Evolutionary conservation across 1,140 invertebrate species (phyloP), one percentile per base, ranked within the genome.

Genomic region (Drosophila melanica): DNA sequence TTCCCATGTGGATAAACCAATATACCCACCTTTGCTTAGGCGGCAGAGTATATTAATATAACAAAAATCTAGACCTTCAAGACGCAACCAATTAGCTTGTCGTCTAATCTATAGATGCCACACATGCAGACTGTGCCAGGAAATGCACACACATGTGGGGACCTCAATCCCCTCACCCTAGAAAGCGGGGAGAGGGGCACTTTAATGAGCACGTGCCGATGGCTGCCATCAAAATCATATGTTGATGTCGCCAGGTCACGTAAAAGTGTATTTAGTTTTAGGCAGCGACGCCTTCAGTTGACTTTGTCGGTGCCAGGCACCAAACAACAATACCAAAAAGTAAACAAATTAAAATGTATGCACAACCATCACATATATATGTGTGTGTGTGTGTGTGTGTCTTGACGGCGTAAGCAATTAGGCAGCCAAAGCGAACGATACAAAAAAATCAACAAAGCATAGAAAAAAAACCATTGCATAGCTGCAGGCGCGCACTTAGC

Each of bases 281-380:
- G 59, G 39, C 60, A 42, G 48, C 33, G 30, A 70, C 47, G 65
- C 67, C 77, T 57, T 72, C 70, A 59, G 66, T 71, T 58, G 77
- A 47, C 77, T 80, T 10, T 11, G 45, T 9, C 54, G 63, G 53
- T 44, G 53, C 65, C 71, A 57, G 57, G 42, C 77, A 63, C 30
- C 59, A 42, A 62, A 63, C 74, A 80, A 84, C 81, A 77, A 86
- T 75, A 65, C 74, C 81, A 51, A 79, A 81, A 77, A 85, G 81
- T 85, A 85, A 85, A 85, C 81, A 85, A 85, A 85, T 85, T 85
- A 85, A 85, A 85, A 86, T 84, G 81, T 84, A 66, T 84, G 81
- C 81, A 86, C 73, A 86, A 57, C 72, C 55, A 63, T 41, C 77
- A 76, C 48, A 48, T 62, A 6, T 33, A 16, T n/a, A 8, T 27